Conservation (phyloP, 2,888 invertebrate species). For the Iselma pallidipennis region DNA sequence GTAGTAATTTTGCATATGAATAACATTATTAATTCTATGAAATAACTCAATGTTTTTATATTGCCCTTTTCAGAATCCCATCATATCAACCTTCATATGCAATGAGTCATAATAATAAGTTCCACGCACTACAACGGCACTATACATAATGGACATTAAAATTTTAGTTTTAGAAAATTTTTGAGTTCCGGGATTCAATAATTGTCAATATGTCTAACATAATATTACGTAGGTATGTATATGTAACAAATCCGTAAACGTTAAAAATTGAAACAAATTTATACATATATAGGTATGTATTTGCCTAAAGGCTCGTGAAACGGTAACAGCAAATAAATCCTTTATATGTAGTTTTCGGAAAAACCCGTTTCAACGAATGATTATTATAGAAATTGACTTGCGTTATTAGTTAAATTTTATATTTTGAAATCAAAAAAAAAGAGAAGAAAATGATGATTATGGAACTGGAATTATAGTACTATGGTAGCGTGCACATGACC, state of each 20-base stretch:
- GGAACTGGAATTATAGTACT: neutral
- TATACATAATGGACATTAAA: neutral
- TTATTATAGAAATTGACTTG: neutral
- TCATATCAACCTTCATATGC: neutral
- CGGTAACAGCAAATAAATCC: neutral
- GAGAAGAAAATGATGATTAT: neutral
- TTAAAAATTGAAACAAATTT: neutral
- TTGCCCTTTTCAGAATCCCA: slow-evolving; percentile 1
- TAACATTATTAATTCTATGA: slow-evolving; percentile 1
- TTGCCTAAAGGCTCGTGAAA: neutral
- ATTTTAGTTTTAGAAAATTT: neutral
- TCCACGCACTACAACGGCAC: too few relatives aligned
- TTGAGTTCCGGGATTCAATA: neutral
- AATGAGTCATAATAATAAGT: neutral
- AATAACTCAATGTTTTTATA: neutral
- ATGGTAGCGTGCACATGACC: neutral
- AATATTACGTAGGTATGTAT: too few relatives aligned
- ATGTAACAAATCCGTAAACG: neutral
- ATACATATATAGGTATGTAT: too few relatives aligned
- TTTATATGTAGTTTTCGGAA: neutral
- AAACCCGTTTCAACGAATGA: neutral
- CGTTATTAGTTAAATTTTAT: neutral
- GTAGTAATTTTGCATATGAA: neutral
- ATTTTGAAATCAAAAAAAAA: neutral
- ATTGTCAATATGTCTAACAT: neutral